Base-by-base conservation (phyloP, 2,113 vertebrate genomes). In the Brachyhypopomus gauderio region DNA sequence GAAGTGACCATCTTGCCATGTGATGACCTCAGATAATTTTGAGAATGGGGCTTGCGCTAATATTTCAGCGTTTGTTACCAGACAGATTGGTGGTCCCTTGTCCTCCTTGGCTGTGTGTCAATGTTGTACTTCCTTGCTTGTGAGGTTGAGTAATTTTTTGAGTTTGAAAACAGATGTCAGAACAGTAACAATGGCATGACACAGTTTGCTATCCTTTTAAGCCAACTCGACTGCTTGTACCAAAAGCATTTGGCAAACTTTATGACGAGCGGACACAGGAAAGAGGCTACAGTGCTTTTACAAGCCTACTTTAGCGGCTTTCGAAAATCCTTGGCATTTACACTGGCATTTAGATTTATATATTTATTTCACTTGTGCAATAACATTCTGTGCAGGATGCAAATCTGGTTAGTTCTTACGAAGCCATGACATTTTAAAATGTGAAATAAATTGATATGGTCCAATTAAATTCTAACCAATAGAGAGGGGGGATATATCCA, bases 371-470 rank as follows among this genome's bases (percentile, higher is more conserved):
- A 79, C 79, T 83, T 1, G 64, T 85, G 81, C 85, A 90, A 92
- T 90, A 89, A 92, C 27, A 82, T 86, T 88, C 87, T n/a, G 82
- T 55, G 79, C 78, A 67, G 72, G 86, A 91, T 91, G 92, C 88
- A 89, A 91, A 92, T 93, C 81, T 75, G 58, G 91, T 91, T 91
- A 90, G 89, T 91, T 91, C 91, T 86, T 87, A 79, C 86, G 81
- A 86, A 91, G 92, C 86, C 84, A 84, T 93, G 92, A 93, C 93
- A 93, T 93, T 93, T 93, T 85, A 88, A 91, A 92, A 93, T 89
- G 90, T 84, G 88, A 92, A 92, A 92, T 92, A 92, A 93, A 93
- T 92, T 92, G 89, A 92, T 93, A 91, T 89, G 86, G 89, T 84
- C 87, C 91, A 92, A 91, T 93, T 93, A 92, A 90, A 91, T 89